Evolutionary conservation across 2,888 invertebrate genomes (phyloP).

Genomic region (Matsumyia berberina): DNA sequence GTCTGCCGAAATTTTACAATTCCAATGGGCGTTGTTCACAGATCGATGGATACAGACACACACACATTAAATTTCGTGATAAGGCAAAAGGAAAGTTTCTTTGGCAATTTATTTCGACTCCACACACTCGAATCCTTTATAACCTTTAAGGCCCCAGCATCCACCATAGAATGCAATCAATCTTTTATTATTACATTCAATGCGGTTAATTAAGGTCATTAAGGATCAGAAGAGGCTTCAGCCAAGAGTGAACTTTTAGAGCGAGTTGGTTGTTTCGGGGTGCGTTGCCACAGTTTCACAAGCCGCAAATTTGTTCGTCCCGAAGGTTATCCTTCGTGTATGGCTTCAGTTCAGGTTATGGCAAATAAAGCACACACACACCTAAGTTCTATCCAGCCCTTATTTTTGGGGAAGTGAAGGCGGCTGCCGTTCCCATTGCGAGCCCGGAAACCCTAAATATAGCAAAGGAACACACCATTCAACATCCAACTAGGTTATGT

Average conservation of each 20-base stretch:
- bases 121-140: background rate
- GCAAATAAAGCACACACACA: background rate
- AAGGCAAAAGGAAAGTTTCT: background rate
- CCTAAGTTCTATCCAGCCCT: background rate
- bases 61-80: background rate
- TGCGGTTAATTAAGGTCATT: conserved; percentile 41
- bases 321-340: conserved; percentile 19
- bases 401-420: background rate
- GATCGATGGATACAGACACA: no score
- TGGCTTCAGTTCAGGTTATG: conserved; percentile 11
- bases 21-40: background rate
- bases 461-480: conserved; percentile 5
- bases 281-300: conserved; percentile 24
- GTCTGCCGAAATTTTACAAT: background rate
- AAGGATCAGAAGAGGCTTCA: conserved; percentile 11
- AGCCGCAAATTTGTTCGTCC: conserved; percentile 28
- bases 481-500: conserved; percentile 26
- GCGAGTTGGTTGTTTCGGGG: background rate
- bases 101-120: background rate
- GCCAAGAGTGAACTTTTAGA: conserved; percentile 1
- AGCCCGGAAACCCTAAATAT: conserved; percentile 12
- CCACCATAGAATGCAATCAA: conserved; percentile 27
- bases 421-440: background rate
- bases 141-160: conserved; percentile 10
- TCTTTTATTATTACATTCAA: conserved; percentile 26